These are phyloP conservation scores for Leptodactylus fuscus DNA, from an alignment of 2,113 vertebrate genomes.

Conservation along the genomic window DNA sequence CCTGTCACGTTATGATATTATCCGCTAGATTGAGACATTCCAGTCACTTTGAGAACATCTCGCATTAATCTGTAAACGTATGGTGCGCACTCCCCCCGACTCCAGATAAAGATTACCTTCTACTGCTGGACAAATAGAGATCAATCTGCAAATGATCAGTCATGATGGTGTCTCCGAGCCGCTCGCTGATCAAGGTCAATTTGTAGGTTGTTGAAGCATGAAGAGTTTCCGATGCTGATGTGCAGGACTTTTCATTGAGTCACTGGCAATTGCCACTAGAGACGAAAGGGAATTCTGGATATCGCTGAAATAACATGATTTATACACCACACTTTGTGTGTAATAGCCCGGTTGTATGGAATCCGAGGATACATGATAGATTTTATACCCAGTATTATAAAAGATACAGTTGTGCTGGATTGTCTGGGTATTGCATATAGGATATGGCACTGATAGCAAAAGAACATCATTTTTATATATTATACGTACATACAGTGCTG, in stretches of 20 bases:
- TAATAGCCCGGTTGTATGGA: background rate
- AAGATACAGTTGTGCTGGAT: background rate
- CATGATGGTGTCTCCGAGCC: slow-evolving; percentile 24
- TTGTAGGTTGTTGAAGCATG: slow-evolving; percentile 46
- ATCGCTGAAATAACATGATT: background rate
- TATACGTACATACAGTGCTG: too few species aligned
- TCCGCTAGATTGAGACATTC: slow-evolving; percentile 21
- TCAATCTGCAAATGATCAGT: slow-evolving; percentile 53
- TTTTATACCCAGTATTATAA: background rate
- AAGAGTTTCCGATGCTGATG: slow-evolving; percentile 40
- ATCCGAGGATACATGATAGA: background rate
- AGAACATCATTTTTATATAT: background rate
- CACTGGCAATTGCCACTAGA: background rate
- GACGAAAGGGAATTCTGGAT: background rate
- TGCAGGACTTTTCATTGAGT: slow-evolving; percentile 32
- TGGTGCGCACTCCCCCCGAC: background rate
- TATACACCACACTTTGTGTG: background rate
- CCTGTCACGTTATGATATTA: background rate
- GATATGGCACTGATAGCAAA: background rate
- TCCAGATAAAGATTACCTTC: slow-evolving; percentile 35
- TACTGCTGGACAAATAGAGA: slow-evolving; percentile 53
- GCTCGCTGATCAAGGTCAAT: slow-evolving; percentile 51
- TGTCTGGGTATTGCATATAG: background rate
- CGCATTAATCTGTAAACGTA: slow-evolving; percentile 26
- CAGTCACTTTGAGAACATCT: slow-evolving; percentile 7